These are phyloP conservation scores for Dascillus cervinus DNA, from an alignment of 2,888 invertebrate species.

Conservation along the genomic window DNA sequence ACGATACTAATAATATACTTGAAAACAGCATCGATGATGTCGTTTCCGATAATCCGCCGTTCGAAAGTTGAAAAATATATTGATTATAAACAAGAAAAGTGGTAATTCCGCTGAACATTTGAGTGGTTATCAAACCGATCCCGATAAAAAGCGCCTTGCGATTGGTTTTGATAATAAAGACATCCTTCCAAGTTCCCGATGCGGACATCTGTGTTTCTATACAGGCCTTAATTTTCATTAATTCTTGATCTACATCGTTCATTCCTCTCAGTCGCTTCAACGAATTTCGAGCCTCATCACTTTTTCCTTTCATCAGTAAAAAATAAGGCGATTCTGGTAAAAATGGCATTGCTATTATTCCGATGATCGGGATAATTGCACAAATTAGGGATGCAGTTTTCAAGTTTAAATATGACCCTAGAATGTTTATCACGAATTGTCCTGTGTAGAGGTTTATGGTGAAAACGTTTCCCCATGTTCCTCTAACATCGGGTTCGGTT, in stretches of 20 bases:
- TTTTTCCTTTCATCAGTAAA: slow-evolving; percentile 34
- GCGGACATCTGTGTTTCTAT: slow-evolving; percentile 41
- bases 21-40: slow-evolving; percentile 49
- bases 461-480: slow-evolving; percentile 55
- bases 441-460: slow-evolving; percentile 51
- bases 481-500: slow-evolving; percentile 49
- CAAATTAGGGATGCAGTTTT: slow-evolving; percentile 47
- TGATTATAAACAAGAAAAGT: slow-evolving; percentile 53
- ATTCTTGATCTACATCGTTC: slow-evolving; percentile 42
- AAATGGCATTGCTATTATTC: slow-evolving; percentile 51
- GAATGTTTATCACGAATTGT: slow-evolving; percentile 53
- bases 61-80: slow-evolving; percentile 48
- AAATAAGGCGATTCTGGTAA: slow-evolving; percentile 57
- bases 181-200: slow-evolving; percentile 45
- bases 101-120: slow-evolving; percentile 54
- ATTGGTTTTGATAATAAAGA: slow-evolving; percentile 47
- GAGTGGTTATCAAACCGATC: slow-evolving; percentile 49
- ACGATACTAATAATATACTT: slow-evolving; percentile 48
- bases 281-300: slow-evolving; percentile 43
- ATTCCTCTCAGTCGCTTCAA: slow-evolving; percentile 51
- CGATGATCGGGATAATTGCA: slow-evolving; percentile 48
- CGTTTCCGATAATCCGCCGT: slow-evolving; percentile 41
- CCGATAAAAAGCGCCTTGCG: slow-evolving; percentile 55
- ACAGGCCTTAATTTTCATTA: slow-evolving; percentile 24
- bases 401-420: slow-evolving; percentile 51